These are phyloP conservation scores for Melanocharis versteri DNA, from an alignment of 2,113 vertebrate species.

Conservation along the genomic window DNA sequence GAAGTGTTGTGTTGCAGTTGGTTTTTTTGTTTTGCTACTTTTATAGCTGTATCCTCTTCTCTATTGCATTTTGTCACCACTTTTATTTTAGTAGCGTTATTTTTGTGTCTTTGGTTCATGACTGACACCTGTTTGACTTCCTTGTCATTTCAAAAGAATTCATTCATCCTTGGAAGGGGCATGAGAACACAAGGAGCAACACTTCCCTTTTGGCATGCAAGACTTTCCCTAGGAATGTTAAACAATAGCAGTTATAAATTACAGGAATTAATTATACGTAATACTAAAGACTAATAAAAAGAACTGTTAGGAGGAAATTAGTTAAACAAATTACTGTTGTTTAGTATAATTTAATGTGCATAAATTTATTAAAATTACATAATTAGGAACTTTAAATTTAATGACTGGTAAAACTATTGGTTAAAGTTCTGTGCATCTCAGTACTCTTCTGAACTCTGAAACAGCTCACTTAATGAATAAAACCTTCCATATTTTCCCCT, in stretches of 20 bases:
- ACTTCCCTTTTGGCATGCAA: background rate
- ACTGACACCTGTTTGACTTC: conserved; percentile 38
- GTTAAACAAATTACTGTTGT: background rate
- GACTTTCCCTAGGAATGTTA: background rate
- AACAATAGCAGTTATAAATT: background rate
- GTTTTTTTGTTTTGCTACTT: conserved; percentile 34
- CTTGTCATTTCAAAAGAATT: conserved; percentile 31
- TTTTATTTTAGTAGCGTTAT: conserved; percentile 8
- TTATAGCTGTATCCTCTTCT: conserved; percentile 35
- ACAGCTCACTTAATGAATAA: background rate
- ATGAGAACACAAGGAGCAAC: background rate
- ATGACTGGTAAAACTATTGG: background rate
- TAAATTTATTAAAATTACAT: background rate
- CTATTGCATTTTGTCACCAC: conserved; percentile 28
- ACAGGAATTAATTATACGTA: background rate
- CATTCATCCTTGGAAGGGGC: background rate
- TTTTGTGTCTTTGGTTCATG: conserved; percentile 37
- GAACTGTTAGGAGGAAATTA: background rate
- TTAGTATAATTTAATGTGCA: background rate
- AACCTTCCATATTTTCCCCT: background rate
- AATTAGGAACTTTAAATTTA: background rate
- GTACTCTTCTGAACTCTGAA: background rate
- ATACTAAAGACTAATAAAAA: background rate
- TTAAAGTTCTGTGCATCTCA: background rate
- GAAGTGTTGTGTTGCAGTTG: conserved; percentile 40